Conservation (phyloP, 2,888 invertebrate species). For the Cryptocheilus praepositus region DNA sequence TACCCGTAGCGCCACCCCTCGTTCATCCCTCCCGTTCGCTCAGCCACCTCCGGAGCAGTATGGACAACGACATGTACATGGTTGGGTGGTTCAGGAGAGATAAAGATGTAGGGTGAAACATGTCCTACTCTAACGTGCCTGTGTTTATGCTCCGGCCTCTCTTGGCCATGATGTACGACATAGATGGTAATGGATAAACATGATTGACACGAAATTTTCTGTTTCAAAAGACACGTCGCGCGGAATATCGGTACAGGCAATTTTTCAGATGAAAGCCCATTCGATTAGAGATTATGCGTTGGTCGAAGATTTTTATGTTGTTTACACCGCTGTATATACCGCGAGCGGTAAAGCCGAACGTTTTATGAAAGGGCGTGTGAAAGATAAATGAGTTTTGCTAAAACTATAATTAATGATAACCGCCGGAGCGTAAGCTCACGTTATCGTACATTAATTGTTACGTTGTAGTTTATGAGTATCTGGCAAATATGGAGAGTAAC, state of each 20-base stretch:
- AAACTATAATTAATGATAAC: too few species aligned
- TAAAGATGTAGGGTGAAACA: constrained; percentile 42
- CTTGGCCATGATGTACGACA: constrained; percentile 22
- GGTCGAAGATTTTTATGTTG: too few species aligned
- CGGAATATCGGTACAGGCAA: neutral
- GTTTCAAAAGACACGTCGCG: neutral
- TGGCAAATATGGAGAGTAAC: too few species aligned
- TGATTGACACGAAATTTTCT: constrained; percentile 30
- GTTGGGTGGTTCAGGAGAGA: constrained; percentile 29
- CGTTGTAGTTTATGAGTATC: too few species aligned
- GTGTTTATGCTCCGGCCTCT: constrained; percentile 15
- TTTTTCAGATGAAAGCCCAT: too few species aligned
- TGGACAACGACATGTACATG: constrained; percentile 29
- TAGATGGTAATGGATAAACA: constrained; percentile 17
- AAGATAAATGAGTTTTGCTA: too few species aligned
- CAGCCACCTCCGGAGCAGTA: constrained; percentile 15
- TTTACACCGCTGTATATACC: too few species aligned
- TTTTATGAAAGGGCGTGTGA: too few species aligned
- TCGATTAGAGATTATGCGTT: too few species aligned
- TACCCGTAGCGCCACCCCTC: constrained; percentile 48
- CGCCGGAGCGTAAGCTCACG: too few species aligned
- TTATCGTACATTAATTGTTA: too few species aligned
- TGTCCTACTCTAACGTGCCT: constrained; percentile 20
- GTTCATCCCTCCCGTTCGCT: neutral
- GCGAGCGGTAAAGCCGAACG: too few species aligned